These are phyloP conservation scores for Drosophila merina DNA, from an alignment of 2,888 invertebrate genomes.

Conservation along the genomic window DNA sequence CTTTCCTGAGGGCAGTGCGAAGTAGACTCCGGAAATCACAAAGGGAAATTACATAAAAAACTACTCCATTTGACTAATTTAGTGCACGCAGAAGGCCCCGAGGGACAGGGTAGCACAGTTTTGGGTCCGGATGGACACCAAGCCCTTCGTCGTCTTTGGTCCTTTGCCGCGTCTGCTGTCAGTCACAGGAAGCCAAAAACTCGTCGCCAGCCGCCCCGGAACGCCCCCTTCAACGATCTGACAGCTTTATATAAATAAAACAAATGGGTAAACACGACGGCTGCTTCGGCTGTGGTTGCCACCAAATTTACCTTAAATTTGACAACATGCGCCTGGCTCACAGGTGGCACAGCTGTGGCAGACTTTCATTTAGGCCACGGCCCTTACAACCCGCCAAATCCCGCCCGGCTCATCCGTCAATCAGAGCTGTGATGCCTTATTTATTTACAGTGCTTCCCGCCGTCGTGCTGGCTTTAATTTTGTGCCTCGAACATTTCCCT, in stretches of 20 bases:
- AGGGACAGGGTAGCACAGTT: constrained; percentile 11
- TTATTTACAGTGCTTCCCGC: constrained; percentile 48
- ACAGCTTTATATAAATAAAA: constrained; percentile 74
- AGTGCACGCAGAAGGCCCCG: constrained; percentile 33
- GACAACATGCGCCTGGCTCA: constrained; percentile 61
- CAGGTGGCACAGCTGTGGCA: constrained; percentile 66
- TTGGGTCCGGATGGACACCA: constrained; percentile 14
- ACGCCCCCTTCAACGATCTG: constrained; percentile 48
- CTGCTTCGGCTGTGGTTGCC: constrained; percentile 58
- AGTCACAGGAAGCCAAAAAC: constrained; percentile 50
- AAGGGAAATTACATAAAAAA: constrained; percentile 45
- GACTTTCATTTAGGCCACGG: constrained; percentile 38
- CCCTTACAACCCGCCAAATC: constrained; percentile 3
- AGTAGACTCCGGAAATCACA: constrained; percentile 35
- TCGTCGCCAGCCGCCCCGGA: constrained; percentile 5
- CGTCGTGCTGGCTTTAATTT: constrained; percentile 48
- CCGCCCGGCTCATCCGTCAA: constrained; percentile 53
- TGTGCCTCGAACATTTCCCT: constrained; percentile 10
- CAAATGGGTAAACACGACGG: constrained; percentile 50
- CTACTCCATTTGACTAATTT: constrained; percentile 48
- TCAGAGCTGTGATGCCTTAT: constrained; percentile 58
- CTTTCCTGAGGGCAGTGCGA: constrained; percentile 11
- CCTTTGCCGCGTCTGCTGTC: constrained; percentile 48
- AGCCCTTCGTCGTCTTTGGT: neutral
- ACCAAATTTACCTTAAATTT: constrained; percentile 74